These are phyloP conservation scores for Propithecus deckenii DNA, from an alignment of 2,797 vertebrate genomes.

Conservation along the genomic window DNA sequence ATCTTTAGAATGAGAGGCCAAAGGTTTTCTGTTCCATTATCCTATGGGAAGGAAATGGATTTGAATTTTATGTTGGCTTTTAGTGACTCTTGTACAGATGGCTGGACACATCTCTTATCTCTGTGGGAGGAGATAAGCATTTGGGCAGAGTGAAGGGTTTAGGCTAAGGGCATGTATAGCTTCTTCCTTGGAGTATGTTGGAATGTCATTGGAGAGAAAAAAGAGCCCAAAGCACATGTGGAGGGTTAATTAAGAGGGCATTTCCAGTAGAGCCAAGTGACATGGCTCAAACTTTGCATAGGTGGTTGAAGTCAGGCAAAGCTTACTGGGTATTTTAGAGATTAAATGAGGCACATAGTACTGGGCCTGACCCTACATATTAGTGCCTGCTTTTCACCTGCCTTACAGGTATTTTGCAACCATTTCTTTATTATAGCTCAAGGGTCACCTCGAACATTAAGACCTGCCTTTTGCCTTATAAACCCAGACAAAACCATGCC, in stretches of 20 bases:
- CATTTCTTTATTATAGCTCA: not conserved
- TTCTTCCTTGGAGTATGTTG: not conserved
- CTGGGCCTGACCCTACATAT: not conserved
- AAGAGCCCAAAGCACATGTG: not conserved
- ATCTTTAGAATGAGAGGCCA: not conserved
- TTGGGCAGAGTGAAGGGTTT: not conserved
- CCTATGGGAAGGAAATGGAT: not conserved
- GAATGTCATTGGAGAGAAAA: not conserved
- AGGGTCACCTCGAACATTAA: not conserved
- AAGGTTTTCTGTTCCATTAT: not conserved
- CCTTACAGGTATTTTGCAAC: not conserved
- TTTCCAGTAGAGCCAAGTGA: not conserved
- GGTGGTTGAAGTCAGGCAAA: not conserved
- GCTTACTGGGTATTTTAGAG: not conserved
- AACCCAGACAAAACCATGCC: too few relatives aligned
- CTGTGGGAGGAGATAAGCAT: not conserved
- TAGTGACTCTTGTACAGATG: rapidly evolving
- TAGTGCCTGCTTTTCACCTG: not conserved
- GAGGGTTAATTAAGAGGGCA: not conserved
- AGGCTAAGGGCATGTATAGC: not conserved
- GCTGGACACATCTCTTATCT: not conserved
- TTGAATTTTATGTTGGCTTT: not conserved
- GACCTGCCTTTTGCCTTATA: not conserved
- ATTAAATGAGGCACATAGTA: not conserved
- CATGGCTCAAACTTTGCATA: not conserved